Evolutionary conservation across 2,797 vertebrate species (phyloP).

Genomic region (Sciurus vulgaris): DNA sequence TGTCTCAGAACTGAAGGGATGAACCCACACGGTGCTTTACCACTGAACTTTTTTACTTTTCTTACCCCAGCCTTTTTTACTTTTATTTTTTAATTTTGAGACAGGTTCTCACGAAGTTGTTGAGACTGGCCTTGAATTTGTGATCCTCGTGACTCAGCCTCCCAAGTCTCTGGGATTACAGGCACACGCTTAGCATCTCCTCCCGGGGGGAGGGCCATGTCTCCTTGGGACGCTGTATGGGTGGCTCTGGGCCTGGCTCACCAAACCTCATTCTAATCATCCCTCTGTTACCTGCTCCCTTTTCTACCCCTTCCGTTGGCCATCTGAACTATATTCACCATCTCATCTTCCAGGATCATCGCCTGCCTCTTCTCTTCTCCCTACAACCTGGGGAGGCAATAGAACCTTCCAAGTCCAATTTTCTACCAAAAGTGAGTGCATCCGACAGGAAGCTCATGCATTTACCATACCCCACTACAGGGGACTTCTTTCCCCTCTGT

Average conservation of each 20-base stretch:
- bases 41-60: background rate
- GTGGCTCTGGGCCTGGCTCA: too few species aligned
- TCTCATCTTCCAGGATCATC: background rate
- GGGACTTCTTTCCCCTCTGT: background rate
- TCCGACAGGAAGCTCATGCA: background rate
- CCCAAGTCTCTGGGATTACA: background rate
- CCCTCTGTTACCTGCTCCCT: background rate
- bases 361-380: background rate
- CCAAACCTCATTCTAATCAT: background rate
- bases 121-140: background rate
- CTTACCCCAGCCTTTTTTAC: background rate
- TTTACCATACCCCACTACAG: accelerated
- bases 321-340: background rate
- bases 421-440: background rate
- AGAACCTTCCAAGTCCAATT: background rate
- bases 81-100: background rate
- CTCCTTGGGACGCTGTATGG: background rate
- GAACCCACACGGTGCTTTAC: background rate
- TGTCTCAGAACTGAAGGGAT: background rate
- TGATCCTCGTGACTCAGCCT: background rate
- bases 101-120: background rate
- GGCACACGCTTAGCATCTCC: background rate
- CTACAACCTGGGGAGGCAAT: background rate
- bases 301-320: background rate
- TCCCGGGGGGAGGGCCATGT: background rate